These are phyloP conservation scores for Euura saliciscinereae DNA, from an alignment of 1,140 invertebrate species.

Conservation along the genomic window DNA sequence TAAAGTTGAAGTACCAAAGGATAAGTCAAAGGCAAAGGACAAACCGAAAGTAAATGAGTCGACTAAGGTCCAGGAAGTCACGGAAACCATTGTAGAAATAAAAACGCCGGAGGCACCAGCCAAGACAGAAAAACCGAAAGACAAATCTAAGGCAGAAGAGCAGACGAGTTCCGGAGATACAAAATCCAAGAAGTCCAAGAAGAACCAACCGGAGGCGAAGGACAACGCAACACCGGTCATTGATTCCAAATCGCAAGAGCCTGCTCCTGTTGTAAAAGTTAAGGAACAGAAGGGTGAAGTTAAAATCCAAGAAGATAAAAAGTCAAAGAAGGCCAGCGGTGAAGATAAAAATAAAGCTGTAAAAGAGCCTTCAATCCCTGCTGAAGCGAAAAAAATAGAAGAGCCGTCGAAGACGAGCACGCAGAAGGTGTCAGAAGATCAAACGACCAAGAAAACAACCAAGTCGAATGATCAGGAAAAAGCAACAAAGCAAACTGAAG, in stretches of 20 bases:
- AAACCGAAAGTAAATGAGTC: conserved; percentile 14
- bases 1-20: neutral
- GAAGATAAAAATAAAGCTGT: conserved; percentile 16
- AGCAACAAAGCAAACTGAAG: conserved; percentile 18
- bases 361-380: neutral
- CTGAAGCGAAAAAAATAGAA: neutral
- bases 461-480: neutral
- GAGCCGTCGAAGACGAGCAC: conserved; percentile 2
- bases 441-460: neutral
- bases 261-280: conserved; percentile 14
- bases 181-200: conserved; percentile 18
- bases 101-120: neutral
- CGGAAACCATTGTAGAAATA: neutral
- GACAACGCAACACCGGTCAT: conserved; percentile 2
- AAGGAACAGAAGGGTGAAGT: conserved; percentile 44
- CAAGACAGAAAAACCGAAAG: neutral
- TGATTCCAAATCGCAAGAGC: neutral
- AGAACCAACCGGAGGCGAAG: conserved; percentile 5
- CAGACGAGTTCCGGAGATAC: conserved; percentile 9
- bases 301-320: conserved; percentile 29
- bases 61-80: neutral
- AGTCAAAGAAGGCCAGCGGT: conserved; percentile 9
- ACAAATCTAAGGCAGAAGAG: conserved; percentile 17
- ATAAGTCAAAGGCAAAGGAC: neutral
- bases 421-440: conserved; percentile 14